Evolutionary conservation across 2,797 vertebrate species (phyloP).

Genomic region (Diglossa cyanea): DNA sequence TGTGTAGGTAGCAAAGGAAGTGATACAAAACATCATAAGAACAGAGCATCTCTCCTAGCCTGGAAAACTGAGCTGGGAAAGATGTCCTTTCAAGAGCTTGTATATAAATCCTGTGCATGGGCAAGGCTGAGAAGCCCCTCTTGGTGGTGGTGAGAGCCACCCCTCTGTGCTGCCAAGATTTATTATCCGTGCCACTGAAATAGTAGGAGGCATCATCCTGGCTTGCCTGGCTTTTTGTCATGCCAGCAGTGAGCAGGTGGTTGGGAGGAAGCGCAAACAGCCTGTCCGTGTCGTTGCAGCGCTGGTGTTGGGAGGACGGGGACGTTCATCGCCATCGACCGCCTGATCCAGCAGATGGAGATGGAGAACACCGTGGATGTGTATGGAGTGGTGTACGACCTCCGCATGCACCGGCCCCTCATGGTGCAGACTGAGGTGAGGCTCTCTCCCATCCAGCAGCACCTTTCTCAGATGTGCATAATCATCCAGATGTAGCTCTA

Average conservation of each 20-base stretch:
- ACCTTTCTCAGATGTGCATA: rapidly evolving
- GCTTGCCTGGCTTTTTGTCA: not conserved
- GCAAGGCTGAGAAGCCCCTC: not conserved
- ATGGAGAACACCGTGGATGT: constrained; percentile 87
- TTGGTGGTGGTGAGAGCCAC: not conserved
- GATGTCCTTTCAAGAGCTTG: not conserved
- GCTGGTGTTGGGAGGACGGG: constrained; percentile 95
- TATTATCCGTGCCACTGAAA: not conserved
- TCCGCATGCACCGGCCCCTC: constrained; percentile 90
- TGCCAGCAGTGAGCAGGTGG: not conserved
- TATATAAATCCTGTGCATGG: not conserved
- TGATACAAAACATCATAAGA: not conserved
- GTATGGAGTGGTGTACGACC: constrained; percentile 86
- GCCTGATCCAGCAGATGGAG: constrained; percentile 92
- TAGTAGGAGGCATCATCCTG: not conserved
- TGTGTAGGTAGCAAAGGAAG: not conserved
- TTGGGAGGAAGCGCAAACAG: not conserved
- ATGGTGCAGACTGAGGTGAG: constrained; percentile 98
- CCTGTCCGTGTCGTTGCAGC: constrained; percentile 61
- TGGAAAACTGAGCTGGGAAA: not conserved
- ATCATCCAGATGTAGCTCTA: not conserved
- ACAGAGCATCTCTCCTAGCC: not conserved
- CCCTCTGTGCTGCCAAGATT: not conserved
- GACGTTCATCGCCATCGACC: constrained; percentile 92
- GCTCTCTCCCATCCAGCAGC: not conserved